Conservation (phyloP, 2,113 vertebrate genomes). For the Tor tambroides region DNA sequence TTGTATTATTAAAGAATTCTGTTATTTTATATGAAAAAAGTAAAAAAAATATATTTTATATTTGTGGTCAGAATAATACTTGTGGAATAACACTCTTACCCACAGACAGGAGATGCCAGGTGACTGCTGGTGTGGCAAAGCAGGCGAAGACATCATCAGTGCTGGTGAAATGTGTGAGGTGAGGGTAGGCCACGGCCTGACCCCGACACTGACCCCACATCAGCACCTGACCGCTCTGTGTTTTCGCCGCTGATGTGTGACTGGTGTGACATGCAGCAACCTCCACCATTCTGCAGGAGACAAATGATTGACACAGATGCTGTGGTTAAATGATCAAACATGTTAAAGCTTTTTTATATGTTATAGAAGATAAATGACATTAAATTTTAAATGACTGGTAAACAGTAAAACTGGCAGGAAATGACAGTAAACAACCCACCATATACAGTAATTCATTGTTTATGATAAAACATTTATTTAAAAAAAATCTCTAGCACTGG, state of each 20-base stretch:
- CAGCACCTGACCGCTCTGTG: slow-evolving; percentile 90
- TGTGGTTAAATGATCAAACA: neutral
- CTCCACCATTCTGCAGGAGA: slow-evolving; percentile 82
- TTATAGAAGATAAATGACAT: neutral
- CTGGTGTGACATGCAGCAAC: slow-evolving; percentile 94
- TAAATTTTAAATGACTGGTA: neutral
- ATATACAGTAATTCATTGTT: neutral
- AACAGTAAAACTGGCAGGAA: neutral
- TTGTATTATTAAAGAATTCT: too few species aligned
- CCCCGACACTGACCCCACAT: slow-evolving; percentile 98
- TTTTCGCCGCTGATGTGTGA: slow-evolving; percentile 93
- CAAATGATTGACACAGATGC: neutral
- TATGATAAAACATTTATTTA: neutral
- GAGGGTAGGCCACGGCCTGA: slow-evolving; percentile 83
- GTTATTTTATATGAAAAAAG: too few species aligned
- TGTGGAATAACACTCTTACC: slow-evolving; percentile 75
- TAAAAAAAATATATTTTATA: neutral
- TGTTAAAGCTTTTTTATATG: neutral
- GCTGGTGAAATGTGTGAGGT: slow-evolving; percentile 87
- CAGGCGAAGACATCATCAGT: slow-evolving; percentile 93
- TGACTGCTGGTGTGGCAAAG: slow-evolving; percentile 88
- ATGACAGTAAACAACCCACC: neutral
- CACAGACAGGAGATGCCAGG: slow-evolving; percentile 91
- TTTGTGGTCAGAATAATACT: too few species aligned
- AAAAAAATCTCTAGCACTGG: neutral